Conservation (phyloP, 2,888 invertebrate species). For the Allophyes oxyacanthae region DNA sequence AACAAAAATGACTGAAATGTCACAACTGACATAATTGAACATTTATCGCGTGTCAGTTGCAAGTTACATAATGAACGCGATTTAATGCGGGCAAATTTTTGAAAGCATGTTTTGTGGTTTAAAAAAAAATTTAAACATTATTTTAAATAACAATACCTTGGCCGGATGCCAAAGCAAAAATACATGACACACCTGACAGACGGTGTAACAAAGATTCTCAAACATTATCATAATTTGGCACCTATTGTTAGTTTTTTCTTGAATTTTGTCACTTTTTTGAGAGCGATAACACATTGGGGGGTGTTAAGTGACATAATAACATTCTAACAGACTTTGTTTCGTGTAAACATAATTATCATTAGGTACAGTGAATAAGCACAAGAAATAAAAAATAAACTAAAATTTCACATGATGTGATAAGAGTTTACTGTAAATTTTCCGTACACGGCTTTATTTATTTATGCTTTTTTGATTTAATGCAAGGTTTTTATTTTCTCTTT, state of each 20-base stretch:
- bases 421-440: too few species aligned
- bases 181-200: constrained; percentile 70
- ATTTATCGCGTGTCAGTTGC: constrained; percentile 18
- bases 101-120: constrained; percentile 63
- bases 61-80: constrained; percentile 32
- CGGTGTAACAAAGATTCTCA: constrained; percentile 53
- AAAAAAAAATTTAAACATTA: constrained; percentile 55
- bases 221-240: constrained; percentile 56
- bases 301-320: constrained; percentile 20
- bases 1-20: neutral
- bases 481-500: too few species aligned
- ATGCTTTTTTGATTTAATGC: too few species aligned
- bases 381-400: too few species aligned
- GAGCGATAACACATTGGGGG: constrained; percentile 21
- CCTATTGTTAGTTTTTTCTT: constrained; percentile 39
- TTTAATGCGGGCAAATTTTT: constrained; percentile 43
- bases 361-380: too few species aligned
- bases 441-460: too few species aligned
- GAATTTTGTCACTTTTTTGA: constrained; percentile 26
- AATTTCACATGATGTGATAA: too few species aligned
- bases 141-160: constrained; percentile 73
- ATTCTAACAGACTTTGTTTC: neutral
- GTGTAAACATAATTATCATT: constrained; percentile 3
- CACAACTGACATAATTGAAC: constrained; percentile 8
- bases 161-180: constrained; percentile 71